Base-by-base conservation (phyloP, 2,888 invertebrate species). In the Acronicta aceris region DNA sequence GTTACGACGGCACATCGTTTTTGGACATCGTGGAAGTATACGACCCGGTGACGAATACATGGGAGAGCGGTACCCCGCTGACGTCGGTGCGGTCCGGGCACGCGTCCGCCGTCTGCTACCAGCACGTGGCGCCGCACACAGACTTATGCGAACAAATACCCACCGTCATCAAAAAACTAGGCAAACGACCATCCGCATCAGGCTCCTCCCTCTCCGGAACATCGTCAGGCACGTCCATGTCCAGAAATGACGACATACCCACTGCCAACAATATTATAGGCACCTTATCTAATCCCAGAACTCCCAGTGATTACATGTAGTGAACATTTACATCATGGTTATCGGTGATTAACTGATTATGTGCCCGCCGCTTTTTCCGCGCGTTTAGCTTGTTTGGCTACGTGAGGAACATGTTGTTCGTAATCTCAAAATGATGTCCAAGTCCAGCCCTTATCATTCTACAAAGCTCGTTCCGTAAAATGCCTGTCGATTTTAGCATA, bases 51-150 rank as follows among this genome's bases (percentile, higher is more conserved):
- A 95, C 94, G 45, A 96, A 98, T 89, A 86, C 92, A 16, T 99
- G 99, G 99, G 95, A 95, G 66, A 95, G 96, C 69, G 97, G 98
- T 41, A 95, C 97, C 7, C 95, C 97, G 6, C 96, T 99, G 83
- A 96, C 97, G 17, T 97, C 98, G 6, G 98, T 97, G 10, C 96
- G 98, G 52, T 98, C 98, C 10, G 98, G 99, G 0, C 98, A 98
- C 90, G 98, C 98, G 0, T 97, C 98, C 47, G 98, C 98, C 4
- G 98, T 98, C 13, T 98, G 98, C 82, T 97, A 97, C 90, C 96
- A 96, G 83, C 97, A 97, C 76, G 96, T 96, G 16, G 95, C 96
- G 82, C 91, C 86, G 12, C 82, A 76, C 69, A 54, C 71, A 4
- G 89, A 85, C 10, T 56, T 58, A 41, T 30, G 59, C 36, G 85